Conservation (phyloP, 2,888 invertebrate species). For the Cerastis rubricosa region DNA sequence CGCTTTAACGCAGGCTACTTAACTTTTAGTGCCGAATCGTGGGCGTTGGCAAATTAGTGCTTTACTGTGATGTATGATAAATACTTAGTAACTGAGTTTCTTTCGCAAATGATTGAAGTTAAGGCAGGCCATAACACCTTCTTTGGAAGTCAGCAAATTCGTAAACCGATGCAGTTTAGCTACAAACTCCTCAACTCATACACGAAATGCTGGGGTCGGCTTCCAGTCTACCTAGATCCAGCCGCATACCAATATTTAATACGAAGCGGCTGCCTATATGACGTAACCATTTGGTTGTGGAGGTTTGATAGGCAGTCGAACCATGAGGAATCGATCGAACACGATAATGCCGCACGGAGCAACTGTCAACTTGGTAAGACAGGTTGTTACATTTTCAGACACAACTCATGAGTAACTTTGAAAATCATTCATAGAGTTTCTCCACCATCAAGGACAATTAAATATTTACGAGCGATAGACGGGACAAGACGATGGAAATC, state of each 20-base stretch:
- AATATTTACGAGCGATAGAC: too few species aligned
- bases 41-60: constrained; percentile 23
- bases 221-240: neutral
- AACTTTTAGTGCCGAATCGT: constrained; percentile 43
- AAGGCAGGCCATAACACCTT: neutral
- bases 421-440: neutral
- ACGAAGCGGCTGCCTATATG: too few species aligned
- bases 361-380: neutral
- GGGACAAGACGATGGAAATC: too few species aligned
- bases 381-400: neutral
- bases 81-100: constrained; percentile 6
- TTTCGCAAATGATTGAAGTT: neutral
- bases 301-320: neutral
- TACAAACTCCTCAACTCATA: neutral
- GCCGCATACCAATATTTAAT: neutral
- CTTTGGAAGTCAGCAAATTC: neutral
- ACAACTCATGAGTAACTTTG: neutral
- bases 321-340: neutral
- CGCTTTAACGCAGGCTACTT: constrained; percentile 30
- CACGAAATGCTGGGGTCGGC: neutral
- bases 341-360: neutral
- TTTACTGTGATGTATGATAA: constrained; percentile 20
- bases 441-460: neutral
- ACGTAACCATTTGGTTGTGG: neutral
- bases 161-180: neutral